phyloP scores from a whole-genome alignment of 2,797 vertebrate species.

The Propithecus deckenii region DNA sequence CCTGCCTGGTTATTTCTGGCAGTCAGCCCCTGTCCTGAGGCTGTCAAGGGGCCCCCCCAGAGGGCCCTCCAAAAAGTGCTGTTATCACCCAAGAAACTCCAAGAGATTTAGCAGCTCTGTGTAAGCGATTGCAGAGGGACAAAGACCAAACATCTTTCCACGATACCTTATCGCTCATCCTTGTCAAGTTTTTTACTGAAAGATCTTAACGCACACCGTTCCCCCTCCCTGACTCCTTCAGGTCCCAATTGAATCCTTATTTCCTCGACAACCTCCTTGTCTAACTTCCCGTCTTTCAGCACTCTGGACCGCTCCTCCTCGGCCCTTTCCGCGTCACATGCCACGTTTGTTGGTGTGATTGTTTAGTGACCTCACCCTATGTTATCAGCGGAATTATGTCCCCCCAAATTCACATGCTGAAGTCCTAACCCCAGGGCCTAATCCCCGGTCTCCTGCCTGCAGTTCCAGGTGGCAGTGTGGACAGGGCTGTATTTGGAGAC shows the following conservation, averaged over 20 bases:
- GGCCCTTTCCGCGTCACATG: not conserved
- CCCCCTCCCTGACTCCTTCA: not conserved
- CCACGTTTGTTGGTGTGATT: not conserved
- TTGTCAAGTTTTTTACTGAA: not conserved
- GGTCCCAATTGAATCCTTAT: no score
- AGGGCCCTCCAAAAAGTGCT: not conserved
- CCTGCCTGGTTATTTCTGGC: not conserved
- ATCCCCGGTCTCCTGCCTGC: no score
- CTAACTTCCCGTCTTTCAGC: not conserved
- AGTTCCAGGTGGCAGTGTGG: no score
- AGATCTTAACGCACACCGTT: not conserved
- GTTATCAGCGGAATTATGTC: not conserved
- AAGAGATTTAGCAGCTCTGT: not conserved
- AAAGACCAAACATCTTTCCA: not conserved
- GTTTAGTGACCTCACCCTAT: not conserved
- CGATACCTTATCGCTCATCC: not conserved
- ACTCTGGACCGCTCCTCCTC: not conserved
- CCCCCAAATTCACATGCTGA: not conserved
- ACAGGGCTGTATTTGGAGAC: not conserved
- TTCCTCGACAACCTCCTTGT: not conserved
- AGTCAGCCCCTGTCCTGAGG: not conserved
- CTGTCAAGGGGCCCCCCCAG: fast-evolving
- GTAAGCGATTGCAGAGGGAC: not conserved
- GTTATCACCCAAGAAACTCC: not conserved
- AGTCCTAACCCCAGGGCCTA: not conserved